phyloP scores from a whole-genome alignment of 1,140 invertebrate genomes.

The Drosophila melanogaster region DNA sequence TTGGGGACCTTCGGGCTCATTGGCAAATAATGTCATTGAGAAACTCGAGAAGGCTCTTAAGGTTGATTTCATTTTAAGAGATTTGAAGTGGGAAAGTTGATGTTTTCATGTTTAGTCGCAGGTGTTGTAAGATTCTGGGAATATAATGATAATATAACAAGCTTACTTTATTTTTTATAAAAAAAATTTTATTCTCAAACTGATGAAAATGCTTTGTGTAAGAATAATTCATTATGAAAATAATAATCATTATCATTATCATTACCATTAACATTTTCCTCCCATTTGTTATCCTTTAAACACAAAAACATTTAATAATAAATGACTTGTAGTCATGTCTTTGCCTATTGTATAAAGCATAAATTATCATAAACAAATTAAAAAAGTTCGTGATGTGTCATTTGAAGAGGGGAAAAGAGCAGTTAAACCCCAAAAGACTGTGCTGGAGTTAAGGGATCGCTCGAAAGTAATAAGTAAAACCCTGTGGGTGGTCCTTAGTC shows the following conservation, averaged over 20 bases:
- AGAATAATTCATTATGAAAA: not conserved
- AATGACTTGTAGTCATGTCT: conserved; percentile 64
- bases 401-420: conserved; percentile 35
- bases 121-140: too few relatives aligned
- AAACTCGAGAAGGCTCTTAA: not conserved
- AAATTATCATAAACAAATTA: conserved; percentile 84
- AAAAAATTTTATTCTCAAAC: not conserved
- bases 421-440: conserved; percentile 35
- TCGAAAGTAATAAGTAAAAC: conserved; percentile 75
- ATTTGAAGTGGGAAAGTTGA: not conserved
- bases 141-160: too few relatives aligned
- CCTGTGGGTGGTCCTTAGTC: conserved; percentile 65
- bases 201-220: not conserved
- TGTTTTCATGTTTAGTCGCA: not conserved
- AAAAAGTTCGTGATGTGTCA: conserved; percentile 82
- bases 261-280: conserved; percentile 10
- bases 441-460: conserved; percentile 58
- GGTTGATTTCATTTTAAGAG: conserved; percentile 13
- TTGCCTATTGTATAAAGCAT: conserved; percentile 55
- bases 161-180: not conserved
- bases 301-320: conserved; percentile 34
- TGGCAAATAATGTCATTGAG: conserved; percentile 59
- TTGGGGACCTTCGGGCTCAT: conserved; percentile 12
- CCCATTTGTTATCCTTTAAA: conserved; percentile 13
- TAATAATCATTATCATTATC: too few relatives aligned